A percentile compares a stretch with the other conserved stretches of the same genome.
Conservation (phyloP, 1,140 invertebrate species). For the Eupeodes corollae region DNA sequence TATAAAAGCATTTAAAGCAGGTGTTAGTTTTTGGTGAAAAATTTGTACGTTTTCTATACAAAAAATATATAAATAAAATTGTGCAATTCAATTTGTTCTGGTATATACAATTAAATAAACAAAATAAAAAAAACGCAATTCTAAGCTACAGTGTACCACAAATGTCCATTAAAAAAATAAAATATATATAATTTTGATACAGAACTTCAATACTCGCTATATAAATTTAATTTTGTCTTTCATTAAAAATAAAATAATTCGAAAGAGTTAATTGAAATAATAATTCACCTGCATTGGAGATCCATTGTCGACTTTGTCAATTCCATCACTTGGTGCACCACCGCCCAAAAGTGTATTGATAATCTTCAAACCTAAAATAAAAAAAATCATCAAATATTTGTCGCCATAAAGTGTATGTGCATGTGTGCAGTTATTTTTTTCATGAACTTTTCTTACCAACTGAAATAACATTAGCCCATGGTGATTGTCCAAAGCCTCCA, state of each 20-base stretch:
- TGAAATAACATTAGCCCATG: slow-evolving; percentile 76
- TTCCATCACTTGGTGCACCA: slow-evolving; percentile 59
- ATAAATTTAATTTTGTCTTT: background rate
- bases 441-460: slow-evolving; percentile 40
- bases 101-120: too few species aligned
- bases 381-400: background rate
- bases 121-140: too few species aligned
- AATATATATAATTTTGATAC: background rate
- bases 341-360: slow-evolving; percentile 71
- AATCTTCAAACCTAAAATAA: slow-evolving; percentile 55
- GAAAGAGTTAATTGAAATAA: background rate
- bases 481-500: slow-evolving; percentile 52
- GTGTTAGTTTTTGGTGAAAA: too few species aligned
- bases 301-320: slow-evolving; percentile 78
- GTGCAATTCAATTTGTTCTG: too few species aligned
- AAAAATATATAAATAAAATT: too few species aligned
- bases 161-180: too few species aligned
- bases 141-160: too few species aligned
- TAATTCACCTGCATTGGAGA: slow-evolving; percentile 70
- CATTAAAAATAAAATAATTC: background rate
- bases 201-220: background rate
- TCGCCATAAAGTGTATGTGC: background rate
- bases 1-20: too few species aligned
- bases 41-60: too few species aligned
- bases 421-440: background rate